Percentiles rank a stretch among this genome's conserved stretches.
Evolutionary conservation across 1,140 invertebrate species (phyloP).

Genomic region (Orchestia grillus): DNA sequence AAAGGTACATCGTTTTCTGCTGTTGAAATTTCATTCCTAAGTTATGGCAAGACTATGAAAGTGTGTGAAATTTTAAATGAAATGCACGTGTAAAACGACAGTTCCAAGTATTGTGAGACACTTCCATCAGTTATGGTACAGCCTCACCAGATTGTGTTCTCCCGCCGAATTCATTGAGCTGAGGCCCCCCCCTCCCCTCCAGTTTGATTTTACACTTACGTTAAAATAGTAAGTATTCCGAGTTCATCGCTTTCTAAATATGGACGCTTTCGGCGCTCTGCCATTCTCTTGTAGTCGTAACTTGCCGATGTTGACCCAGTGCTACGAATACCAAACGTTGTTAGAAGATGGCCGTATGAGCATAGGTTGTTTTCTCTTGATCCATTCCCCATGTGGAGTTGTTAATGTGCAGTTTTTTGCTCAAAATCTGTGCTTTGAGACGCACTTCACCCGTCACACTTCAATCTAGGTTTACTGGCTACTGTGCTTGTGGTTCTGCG

Average conservation of each 20-base stretch:
- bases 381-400: neutral
- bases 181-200: no score
- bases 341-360: neutral
- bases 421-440: slow-evolving; percentile 25
- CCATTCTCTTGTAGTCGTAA: neutral
- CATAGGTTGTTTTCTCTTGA: neutral
- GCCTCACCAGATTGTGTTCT: neutral
- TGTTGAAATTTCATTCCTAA: neutral
- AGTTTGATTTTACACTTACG: no score
- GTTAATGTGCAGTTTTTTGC: slow-evolving; percentile 4
- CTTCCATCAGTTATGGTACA: neutral
- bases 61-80: neutral
- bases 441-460: neutral
- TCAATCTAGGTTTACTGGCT: neutral
- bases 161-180: neutral
- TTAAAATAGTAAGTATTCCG: neutral
- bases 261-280: neutral
- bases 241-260: neutral
- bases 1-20: neutral
- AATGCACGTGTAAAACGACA: neutral
- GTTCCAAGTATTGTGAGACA: neutral
- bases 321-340: neutral
- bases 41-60: neutral
- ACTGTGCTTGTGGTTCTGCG: neutral
- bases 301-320: neutral